Conservation (phyloP, 2,113 vertebrate genomes). For the Paradoxurus hermaphroditus region DNA sequence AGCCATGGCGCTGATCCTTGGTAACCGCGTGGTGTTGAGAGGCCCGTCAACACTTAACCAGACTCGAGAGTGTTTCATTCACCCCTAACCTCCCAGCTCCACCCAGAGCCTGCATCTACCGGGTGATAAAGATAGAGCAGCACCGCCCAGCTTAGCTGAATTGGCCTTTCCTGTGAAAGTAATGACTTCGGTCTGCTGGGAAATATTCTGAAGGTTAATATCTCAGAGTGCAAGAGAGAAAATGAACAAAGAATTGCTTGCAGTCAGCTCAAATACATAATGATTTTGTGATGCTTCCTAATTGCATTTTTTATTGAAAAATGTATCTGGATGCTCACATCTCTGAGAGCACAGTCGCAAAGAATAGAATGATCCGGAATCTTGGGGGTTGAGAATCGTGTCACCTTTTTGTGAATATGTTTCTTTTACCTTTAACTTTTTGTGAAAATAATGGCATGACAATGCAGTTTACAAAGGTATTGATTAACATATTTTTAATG, state of each 20-base stretch:
- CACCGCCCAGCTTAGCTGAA: accelerated
- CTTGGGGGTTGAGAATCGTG: background rate
- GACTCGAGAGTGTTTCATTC: background rate
- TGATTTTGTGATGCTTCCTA: constrained; percentile 58
- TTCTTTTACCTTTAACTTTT: background rate
- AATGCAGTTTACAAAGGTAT: background rate
- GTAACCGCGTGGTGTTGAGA: accelerated
- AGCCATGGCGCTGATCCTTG: background rate
- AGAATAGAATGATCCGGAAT: background rate
- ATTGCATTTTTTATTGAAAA: constrained; percentile 64
- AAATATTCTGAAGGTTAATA: constrained; percentile 61
- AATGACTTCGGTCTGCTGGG: constrained; percentile 59
- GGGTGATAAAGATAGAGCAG: background rate
- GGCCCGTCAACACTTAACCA: background rate
- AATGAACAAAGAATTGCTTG: constrained; percentile 57
- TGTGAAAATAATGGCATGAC: background rate
- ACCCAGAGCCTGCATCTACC: background rate
- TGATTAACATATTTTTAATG: background rate
- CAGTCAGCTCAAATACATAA: constrained; percentile 55
- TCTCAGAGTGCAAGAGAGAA: constrained; percentile 36
- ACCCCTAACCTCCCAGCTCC: background rate
- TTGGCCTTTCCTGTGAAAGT: constrained; percentile 44
- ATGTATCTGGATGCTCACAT: background rate
- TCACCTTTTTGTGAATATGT: background rate
- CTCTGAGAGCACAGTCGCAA: background rate